phyloP scores from a whole-genome alignment of 1,140 invertebrate genomes.

The Cotesia typhae region DNA sequence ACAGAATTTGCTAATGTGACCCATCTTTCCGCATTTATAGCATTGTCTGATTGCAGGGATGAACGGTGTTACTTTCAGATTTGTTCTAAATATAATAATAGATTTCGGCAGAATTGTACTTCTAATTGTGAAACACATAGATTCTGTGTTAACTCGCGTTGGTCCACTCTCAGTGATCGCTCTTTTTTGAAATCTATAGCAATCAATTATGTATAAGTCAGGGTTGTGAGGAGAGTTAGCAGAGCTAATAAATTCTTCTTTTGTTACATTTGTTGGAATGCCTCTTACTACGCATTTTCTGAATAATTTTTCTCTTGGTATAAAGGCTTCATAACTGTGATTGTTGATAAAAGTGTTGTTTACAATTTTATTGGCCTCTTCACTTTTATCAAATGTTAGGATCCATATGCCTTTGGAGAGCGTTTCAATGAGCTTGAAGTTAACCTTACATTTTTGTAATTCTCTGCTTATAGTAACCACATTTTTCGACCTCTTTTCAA shows the following conservation, averaged over 20 bases:
- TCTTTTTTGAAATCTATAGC: background rate
- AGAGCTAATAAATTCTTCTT: constrained; percentile 6
- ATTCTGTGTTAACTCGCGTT: constrained; percentile 11
- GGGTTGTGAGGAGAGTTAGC: constrained; percentile 6
- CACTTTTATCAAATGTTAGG: too few relatives aligned
- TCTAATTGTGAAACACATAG: constrained; percentile 5
- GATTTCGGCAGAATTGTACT: background rate
- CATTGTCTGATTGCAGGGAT: background rate
- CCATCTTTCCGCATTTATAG: constrained; percentile 15
- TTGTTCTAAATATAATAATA: background rate
- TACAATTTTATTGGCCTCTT: too few relatives aligned
- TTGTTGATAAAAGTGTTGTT: too few relatives aligned
- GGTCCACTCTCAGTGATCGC: background rate
- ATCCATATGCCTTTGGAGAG: too few relatives aligned
- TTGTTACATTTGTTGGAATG: constrained; percentile 10
- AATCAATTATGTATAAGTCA: background rate
- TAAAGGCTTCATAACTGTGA: background rate
- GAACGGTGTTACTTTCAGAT: background rate
- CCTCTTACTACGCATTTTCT: background rate
- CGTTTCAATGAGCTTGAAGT: too few relatives aligned
- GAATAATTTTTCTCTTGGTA: constrained; percentile 5
- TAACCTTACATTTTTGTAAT: too few relatives aligned
- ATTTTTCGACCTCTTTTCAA: too few relatives aligned
- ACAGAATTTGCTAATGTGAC: constrained; percentile 10
- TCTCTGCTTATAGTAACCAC: too few relatives aligned